phyloP scores from a whole-genome alignment of 2,113 vertebrate genomes.

The Rhabdornis inornatus region DNA sequence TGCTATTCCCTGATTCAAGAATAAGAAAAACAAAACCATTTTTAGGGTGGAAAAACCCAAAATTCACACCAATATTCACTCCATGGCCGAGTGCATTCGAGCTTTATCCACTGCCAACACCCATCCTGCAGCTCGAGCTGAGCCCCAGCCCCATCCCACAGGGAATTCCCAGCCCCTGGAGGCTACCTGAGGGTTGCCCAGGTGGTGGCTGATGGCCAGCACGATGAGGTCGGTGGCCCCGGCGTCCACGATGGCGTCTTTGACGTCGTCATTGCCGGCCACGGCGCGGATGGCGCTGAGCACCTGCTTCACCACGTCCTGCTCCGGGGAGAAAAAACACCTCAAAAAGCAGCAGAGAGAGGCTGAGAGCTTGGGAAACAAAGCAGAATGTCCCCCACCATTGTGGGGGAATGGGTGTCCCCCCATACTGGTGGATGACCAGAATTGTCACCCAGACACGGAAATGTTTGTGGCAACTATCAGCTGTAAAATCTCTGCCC shows the following conservation, averaged over 20 bases:
- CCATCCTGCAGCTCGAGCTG: not conserved
- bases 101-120: not conserved
- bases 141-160: not conserved
- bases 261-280: conserved; percentile 92
- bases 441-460: no score
- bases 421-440: no score
- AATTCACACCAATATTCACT: not conserved
- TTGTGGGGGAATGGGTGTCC: no score
- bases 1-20: not conserved
- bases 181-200: conserved; percentile 78
- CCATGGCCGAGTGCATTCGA: rapidly evolving
- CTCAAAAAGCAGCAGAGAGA: no score
- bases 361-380: rapidly evolving
- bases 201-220: conserved; percentile 85
- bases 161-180: not conserved
- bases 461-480: rapidly evolving
- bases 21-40: not conserved
- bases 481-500: rapidly evolving
- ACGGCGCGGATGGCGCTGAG: conserved; percentile 83
- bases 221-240: conserved; percentile 86
- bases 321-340: not conserved
- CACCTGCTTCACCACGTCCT: conserved; percentile 92
- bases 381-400: not conserved
- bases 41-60: rapidly evolving
- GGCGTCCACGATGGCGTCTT: conserved; percentile 83